Percentiles rank a stretch among this genome's conserved stretches.
Conservation (phyloP, 2,888 invertebrate genomes). For the Phyto melanocephala region DNA sequence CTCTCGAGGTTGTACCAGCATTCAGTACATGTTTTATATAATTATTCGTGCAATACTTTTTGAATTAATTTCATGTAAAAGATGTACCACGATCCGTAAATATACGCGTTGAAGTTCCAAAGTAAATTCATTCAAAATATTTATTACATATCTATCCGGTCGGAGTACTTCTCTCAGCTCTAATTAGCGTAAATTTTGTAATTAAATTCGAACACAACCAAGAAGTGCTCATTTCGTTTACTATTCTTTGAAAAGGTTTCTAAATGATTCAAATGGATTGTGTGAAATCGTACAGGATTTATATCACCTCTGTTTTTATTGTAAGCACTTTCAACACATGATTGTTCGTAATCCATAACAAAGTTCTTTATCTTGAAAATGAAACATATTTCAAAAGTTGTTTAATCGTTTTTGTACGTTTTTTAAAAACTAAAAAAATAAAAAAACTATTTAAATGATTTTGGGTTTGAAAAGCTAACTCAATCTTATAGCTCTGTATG, state of each 20-base stretch:
- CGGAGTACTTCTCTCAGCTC: neutral
- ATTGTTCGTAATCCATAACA: no score
- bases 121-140: constrained; percentile 17
- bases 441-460: no score
- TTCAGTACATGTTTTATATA: constrained; percentile 25
- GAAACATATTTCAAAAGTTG: constrained; percentile 4
- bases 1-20: constrained; percentile 35
- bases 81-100: constrained; percentile 46
- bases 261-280: constrained; percentile 14
- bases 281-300: constrained; percentile 19
- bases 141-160: neutral
- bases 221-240: constrained; percentile 4
- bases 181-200: neutral
- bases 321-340: constrained; percentile 70
- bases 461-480: no score
- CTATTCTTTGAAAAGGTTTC: constrained; percentile 9
- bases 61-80: constrained; percentile 2
- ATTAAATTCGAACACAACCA: no score
- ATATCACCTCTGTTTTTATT: constrained; percentile 67
- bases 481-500: no score
- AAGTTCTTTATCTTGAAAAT: no score
- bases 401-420: no score
- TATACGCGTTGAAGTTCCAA: constrained; percentile 54
- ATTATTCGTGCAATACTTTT: constrained; percentile 8
- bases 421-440: no score